phyloP scores from a whole-genome alignment of 64 coral and sea anemone species.

The Trachythela sp. region DNA sequence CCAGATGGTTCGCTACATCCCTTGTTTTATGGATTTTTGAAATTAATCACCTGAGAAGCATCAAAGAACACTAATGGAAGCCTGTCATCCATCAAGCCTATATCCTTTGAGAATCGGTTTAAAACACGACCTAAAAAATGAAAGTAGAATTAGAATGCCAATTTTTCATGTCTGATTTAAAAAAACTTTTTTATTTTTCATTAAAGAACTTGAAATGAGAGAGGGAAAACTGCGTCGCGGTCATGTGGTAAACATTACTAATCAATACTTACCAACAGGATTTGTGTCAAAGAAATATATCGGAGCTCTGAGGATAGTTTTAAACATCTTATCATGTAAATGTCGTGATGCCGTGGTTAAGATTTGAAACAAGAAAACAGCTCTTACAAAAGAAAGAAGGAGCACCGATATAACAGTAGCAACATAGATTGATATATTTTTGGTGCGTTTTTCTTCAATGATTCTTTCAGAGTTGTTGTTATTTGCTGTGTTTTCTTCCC shows the following conservation, averaged over 20 bases:
- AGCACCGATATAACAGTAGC: slow-evolving; percentile 35
- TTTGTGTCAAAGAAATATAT: slow-evolving; percentile 98
- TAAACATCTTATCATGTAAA: slow-evolving; percentile 91
- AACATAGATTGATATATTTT: slow-evolving; percentile 52
- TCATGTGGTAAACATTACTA: too few species aligned
- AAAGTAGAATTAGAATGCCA: not conserved
- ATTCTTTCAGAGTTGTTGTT: not conserved
- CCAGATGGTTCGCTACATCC: too few species aligned
- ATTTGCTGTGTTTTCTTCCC: not conserved
- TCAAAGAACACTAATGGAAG: slow-evolving; percentile 4
- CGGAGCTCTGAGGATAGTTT: slow-evolving; percentile 61
- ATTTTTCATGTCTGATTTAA: too few species aligned
- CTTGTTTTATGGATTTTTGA: too few species aligned
- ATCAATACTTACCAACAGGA: slow-evolving; percentile 83
- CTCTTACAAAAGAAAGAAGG: slow-evolving; percentile 37
- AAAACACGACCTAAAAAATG: not conserved
- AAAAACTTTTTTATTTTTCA: too few species aligned
- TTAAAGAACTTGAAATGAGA: too few species aligned
- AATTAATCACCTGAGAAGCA: not conserved
- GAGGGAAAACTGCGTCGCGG: too few species aligned
- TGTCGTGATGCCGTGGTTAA: slow-evolving; percentile 59
- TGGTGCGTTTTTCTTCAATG: slow-evolving; percentile 16
- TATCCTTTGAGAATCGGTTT: slow-evolving; percentile 15
- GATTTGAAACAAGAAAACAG: slow-evolving; percentile 43
- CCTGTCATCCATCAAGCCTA: not conserved